Conservation (phyloP, 2,797 vertebrate genomes). For the Harpagifer antarcticus region DNA sequence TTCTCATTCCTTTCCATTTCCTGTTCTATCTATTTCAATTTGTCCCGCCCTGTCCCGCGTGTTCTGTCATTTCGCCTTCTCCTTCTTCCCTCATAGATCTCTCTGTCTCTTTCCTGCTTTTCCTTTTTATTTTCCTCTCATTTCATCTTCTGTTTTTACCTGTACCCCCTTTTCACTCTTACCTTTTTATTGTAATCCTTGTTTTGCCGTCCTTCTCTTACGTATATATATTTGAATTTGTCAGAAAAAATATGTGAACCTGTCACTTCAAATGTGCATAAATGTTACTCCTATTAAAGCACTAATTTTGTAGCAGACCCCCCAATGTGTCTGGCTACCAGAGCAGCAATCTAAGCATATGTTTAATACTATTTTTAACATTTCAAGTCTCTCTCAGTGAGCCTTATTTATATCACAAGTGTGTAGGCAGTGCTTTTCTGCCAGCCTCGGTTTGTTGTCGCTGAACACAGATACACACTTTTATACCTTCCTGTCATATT, state of each 20-base stretch:
- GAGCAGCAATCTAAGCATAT: background rate
- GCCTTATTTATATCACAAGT: background rate
- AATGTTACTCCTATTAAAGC: background rate
- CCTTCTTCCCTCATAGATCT: background rate
- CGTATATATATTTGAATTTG: background rate
- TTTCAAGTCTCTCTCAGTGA: background rate
- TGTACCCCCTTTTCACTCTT: background rate
- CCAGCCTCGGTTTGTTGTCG: background rate
- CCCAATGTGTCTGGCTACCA: background rate
- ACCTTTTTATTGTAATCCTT: background rate
- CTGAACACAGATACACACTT: conserved; percentile 12
- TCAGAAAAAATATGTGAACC: background rate
- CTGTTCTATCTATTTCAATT: conserved; percentile 31
- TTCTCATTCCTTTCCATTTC: conserved; percentile 37
- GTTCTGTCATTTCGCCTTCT: conserved; percentile 6
- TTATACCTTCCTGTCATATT: conserved; percentile 1
- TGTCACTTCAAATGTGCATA: background rate
- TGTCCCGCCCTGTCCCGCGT: background rate
- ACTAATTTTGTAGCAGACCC: background rate
- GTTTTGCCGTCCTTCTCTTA: background rate
- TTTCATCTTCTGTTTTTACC: background rate
- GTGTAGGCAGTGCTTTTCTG: conserved; percentile 12
- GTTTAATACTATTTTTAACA: background rate
- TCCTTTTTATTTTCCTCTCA: background rate
- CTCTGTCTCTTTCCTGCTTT: background rate